phyloP scores from a whole-genome alignment of 2,113 vertebrate species.

The Ramphastos sulfuratus region DNA sequence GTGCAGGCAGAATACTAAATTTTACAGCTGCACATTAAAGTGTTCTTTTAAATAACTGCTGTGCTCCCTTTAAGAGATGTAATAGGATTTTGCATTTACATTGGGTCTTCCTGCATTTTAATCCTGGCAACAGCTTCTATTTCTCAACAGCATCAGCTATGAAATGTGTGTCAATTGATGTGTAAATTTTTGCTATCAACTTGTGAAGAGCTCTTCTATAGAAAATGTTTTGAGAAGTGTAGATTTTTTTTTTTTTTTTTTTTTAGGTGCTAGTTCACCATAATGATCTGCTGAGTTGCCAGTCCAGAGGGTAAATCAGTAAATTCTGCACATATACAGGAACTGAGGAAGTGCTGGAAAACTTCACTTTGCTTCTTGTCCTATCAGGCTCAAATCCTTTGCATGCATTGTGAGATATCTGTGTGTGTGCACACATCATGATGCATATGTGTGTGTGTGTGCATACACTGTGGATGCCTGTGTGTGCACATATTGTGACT shows the following conservation, averaged over 20 bases:
- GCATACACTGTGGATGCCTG: neutral
- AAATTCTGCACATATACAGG: neutral
- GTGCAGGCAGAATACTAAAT: constrained; percentile 8
- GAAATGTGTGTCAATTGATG: constrained; percentile 17
- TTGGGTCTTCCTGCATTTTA: constrained; percentile 25
- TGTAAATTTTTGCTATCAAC: constrained; percentile 46
- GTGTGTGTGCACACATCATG: neutral
- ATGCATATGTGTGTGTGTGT: neutral
- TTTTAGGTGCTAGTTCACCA: constrained; percentile 36
- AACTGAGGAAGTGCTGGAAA: neutral
- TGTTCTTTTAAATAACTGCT: constrained; percentile 28
- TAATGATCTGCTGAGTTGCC: constrained; percentile 31
- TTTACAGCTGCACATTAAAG: constrained; percentile 25
- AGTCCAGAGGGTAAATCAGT: constrained; percentile 24
- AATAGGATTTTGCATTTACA: constrained; percentile 20
- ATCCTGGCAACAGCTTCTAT: constrained; percentile 10
- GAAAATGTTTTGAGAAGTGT: constrained; percentile 21
- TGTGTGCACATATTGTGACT: neutral
- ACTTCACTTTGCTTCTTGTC: constrained; percentile 3
- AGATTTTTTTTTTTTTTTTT: neutral
- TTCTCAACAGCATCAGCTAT: constrained; percentile 2
- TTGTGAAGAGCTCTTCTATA: neutral
- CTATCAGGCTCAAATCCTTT: neutral
- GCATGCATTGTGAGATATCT: neutral
- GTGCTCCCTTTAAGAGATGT: neutral